phyloP scores from a whole-genome alignment of 1,140 invertebrate genomes.

The Drosophila mojavensis region DNA sequence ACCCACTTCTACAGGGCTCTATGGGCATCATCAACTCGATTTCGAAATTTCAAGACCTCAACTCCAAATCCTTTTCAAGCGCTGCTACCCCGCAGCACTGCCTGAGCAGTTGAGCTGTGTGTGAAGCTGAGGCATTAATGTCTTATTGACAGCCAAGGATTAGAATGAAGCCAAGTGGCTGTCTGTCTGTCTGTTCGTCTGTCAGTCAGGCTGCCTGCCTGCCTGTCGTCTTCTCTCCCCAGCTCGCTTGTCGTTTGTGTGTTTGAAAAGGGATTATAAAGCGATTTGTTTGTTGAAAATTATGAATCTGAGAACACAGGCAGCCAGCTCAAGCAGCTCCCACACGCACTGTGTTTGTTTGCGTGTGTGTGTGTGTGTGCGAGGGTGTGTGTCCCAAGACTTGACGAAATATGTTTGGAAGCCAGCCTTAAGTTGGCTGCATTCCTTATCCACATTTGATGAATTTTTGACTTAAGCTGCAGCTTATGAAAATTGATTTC shows the following conservation, averaged over 20 bases:
- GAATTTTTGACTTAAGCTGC: conserved; percentile 43
- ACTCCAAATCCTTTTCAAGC: conserved; percentile 33
- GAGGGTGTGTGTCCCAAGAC: conserved; percentile 19
- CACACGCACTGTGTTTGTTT: conserved; percentile 72
- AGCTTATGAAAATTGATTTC: conserved; percentile 41
- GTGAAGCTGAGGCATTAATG: conserved; percentile 66
- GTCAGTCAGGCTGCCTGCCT: conserved; percentile 1
- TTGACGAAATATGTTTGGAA: conserved; percentile 39
- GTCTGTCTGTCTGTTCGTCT: conserved; percentile 15
- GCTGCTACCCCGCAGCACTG: conserved; percentile 9
- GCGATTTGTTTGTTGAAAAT: conserved; percentile 81
- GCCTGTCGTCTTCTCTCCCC: too few relatives aligned
- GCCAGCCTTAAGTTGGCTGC: conserved; percentile 17
- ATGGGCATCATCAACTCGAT: conserved; percentile 22
- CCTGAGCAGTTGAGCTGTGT: conserved; percentile 38
- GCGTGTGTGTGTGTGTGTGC: conserved; percentile 61
- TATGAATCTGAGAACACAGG: conserved; percentile 72
- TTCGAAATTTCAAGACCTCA: conserved; percentile 14
- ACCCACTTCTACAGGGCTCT: conserved; percentile 23
- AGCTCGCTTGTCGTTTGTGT: conserved; percentile 30
- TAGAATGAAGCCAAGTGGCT: conserved; percentile 71
- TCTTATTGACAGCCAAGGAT: conserved; percentile 80
- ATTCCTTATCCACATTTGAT: conserved; percentile 28
- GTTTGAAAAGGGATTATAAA: conserved; percentile 82
- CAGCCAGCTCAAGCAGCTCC: conserved; percentile 52